Conservation (phyloP, 2,888 invertebrate genomes). For the Stenichneumon culpator region DNA sequence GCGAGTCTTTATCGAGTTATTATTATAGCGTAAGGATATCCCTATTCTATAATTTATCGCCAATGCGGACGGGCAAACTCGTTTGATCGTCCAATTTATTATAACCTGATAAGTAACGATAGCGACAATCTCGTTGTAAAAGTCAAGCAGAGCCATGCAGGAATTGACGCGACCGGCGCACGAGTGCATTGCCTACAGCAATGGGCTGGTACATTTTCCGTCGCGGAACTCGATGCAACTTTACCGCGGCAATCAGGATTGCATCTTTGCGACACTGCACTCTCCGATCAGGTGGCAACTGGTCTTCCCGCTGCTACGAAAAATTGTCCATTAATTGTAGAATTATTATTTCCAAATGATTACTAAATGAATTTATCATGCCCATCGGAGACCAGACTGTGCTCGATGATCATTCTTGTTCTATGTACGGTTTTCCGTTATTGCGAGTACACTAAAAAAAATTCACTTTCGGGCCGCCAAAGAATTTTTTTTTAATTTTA, state of each 20-base stretch:
- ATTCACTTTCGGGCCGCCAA: no score
- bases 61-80: not conserved
- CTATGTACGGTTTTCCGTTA: not conserved
- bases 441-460: not conserved
- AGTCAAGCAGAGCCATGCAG: not conserved
- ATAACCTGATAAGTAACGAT: not conserved
- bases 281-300: not conserved
- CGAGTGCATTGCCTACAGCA: not conserved
- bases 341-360: not conserved
- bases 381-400: not conserved
- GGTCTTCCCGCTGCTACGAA: not conserved
- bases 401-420: not conserved
- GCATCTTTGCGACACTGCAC: not conserved
- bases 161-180: not conserved
- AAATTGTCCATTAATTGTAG: not conserved
- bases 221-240: not conserved
- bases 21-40: not conserved
- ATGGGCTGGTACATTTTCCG: not conserved
- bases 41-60: constrained; percentile 1
- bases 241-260: not conserved
- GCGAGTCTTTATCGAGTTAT: not conserved
- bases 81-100: not conserved
- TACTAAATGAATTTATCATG: not conserved
- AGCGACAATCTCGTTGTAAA: constrained; percentile 1
- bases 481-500: no score